Evolutionary conservation across 2,888 invertebrate genomes (phyloP), one percentile per base, ranked within the genome.

Genomic region (Drosophila pegasa): DNA sequence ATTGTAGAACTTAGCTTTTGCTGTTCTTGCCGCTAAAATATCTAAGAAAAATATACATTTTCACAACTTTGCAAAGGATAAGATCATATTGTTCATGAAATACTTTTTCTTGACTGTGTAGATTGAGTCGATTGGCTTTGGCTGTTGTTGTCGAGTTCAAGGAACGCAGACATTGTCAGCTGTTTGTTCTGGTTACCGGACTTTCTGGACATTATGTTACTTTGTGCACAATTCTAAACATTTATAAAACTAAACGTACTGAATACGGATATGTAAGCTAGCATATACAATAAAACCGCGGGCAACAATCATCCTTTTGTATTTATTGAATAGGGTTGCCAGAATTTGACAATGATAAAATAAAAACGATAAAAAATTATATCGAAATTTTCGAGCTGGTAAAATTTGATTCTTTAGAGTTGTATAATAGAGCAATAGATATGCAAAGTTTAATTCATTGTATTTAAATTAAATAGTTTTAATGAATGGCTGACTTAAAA

Each of bases 131-230:
- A 22, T 65, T 75, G 70, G 35, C 56, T 77, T 29, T 78, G 78
- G 25, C 58, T 66, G 62, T 18, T 52, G 2, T 31, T 50, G 6
- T 71, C 78, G 12, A 80, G 71, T 12, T 82, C 90, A 27, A 90
- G 64, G 57, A 90, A 90, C 10, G 90, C 75, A 51, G 85, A 83
- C 58, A 90, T 62, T 1, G 90, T 83, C 58, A 90, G 72, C 29
- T 89, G 90, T 35, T 87, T 89, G 6, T 69, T 72, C 65, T 79
- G 57, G 35, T 41, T 51, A n/a, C 31, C 7, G 1, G 62, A 35
- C 27, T 61, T 75, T 33, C 57, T 57, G 3, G 77, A 63, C 75
- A 75, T 75, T 20, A 9, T 63, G 22, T 22, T 14, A 8, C 6
- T 12, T 22, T n/a, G 4, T 16, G 31, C 12, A 68, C 50, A 37